These are phyloP conservation scores for Heliconius cydno DNA, from an alignment of 2,888 invertebrate genomes.

Conservation along the genomic window DNA sequence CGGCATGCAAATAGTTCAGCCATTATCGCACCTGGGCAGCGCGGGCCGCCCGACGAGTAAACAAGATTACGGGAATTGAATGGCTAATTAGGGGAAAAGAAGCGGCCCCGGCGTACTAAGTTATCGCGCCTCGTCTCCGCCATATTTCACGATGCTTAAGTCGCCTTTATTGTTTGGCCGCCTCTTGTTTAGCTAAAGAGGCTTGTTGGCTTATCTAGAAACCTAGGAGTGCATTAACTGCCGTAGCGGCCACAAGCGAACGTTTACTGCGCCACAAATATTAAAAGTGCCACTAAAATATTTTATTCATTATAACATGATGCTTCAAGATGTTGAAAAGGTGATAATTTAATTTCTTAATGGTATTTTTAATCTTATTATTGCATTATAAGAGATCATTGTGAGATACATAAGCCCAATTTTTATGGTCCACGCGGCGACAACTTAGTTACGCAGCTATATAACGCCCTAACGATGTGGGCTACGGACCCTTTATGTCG, in stretches of 20 bases:
- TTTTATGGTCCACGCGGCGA: conserved; percentile 62
- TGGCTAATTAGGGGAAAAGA: conserved; percentile 83
- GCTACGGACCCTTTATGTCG: conserved; percentile 56
- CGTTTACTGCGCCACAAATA: conserved; percentile 43
- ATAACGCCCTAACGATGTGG: conserved; percentile 60
- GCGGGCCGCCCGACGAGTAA: conserved; percentile 76
- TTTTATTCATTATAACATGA: conserved; percentile 15
- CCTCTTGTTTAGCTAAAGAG: conserved; percentile 79
- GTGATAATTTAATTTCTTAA: conserved; percentile 38
- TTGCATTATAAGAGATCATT: conserved; percentile 55
- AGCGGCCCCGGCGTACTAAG: conserved; percentile 72
- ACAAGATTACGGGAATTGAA: conserved; percentile 84
- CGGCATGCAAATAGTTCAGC: conserved; percentile 83
- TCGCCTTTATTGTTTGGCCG: conserved; percentile 78
- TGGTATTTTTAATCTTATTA: conserved; percentile 48
- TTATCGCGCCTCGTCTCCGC: conserved; percentile 77
- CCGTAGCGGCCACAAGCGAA: conserved; percentile 36
- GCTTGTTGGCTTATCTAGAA: conserved; percentile 79
- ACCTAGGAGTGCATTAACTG: conserved; percentile 74
- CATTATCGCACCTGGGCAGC: conserved; percentile 84
- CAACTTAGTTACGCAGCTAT: conserved; percentile 65
- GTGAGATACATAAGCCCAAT: conserved; percentile 51
- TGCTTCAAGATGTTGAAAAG: conserved; percentile 19
- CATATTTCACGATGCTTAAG: conserved; percentile 80
- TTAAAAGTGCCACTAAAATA: conserved; percentile 29